Conservation (phyloP, 1,140 invertebrate genomes). For the Drosophila rhopaloa region DNA sequence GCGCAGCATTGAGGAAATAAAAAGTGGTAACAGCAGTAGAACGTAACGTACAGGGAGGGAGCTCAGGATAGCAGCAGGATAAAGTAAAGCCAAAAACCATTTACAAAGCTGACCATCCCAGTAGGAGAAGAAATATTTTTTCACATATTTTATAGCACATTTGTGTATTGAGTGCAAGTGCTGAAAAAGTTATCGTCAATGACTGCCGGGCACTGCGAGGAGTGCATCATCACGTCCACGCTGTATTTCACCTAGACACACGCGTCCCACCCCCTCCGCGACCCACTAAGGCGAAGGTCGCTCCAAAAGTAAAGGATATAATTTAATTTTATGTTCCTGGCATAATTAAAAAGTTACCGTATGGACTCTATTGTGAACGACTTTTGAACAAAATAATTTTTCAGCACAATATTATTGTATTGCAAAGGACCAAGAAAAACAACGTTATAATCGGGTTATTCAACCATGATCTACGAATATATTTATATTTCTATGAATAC, state of each 20-base stretch:
- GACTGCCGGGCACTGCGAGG: conserved; percentile 33
- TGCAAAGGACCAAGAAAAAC: too few species aligned
- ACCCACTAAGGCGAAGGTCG: conserved; percentile 22
- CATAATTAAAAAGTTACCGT: conserved; percentile 57
- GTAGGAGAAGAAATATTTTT: conserved; percentile 63
- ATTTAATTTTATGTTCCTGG: conserved; percentile 48
- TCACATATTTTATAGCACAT: conserved; percentile 80
- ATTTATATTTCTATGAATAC: too few species aligned
- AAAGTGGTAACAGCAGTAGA: conserved; percentile 27
- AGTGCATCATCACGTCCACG: conserved; percentile 69
- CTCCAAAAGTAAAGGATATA: conserved; percentile 38
- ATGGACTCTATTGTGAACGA: conserved; percentile 23
- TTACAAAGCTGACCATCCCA: conserved; percentile 47
- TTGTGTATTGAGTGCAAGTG: conserved; percentile 79
- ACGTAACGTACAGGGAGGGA: conserved; percentile 40
- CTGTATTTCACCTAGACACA: conserved; percentile 48
- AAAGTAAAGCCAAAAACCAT: conserved; percentile 78
- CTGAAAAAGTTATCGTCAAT: conserved; percentile 74
- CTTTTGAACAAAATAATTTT: conserved; percentile 27
- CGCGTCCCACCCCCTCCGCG: background rate
- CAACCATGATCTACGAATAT: too few species aligned
- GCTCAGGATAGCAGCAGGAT: conserved; percentile 2
- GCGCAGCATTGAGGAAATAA: conserved; percentile 53
- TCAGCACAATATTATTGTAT: conserved; percentile 1
- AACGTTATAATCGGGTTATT: too few species aligned